These are phyloP conservation scores for Stegana nigrithorax DNA, from an alignment of 2,888 invertebrate genomes.

Conservation along the genomic window DNA sequence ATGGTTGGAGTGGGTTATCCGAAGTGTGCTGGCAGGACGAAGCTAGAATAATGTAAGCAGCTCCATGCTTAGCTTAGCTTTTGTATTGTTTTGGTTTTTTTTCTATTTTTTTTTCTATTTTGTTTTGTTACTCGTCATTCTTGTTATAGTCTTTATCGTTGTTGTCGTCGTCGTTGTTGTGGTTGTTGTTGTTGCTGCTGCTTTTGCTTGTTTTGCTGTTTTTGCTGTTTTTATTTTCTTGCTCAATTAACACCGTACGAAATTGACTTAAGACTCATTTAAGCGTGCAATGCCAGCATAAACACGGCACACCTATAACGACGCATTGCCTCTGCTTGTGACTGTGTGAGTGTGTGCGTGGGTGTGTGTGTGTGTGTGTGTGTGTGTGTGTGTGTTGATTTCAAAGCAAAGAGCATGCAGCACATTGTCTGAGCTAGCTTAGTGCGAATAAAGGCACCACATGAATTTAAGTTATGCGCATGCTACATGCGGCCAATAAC, in stretches of 20 bases:
- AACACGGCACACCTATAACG: neutral
- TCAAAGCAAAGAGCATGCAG: neutral
- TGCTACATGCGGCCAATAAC: neutral
- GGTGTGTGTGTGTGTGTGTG: neutral
- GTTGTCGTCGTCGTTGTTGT: too few relatives aligned
- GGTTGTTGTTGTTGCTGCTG: neutral
- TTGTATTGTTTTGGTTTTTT: too few relatives aligned
- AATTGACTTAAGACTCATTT: conserved; percentile 55
- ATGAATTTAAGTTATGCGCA: conserved; percentile 12
- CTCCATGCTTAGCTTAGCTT: too few relatives aligned
- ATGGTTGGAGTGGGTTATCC: too few relatives aligned
- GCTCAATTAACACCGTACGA: conserved; percentile 56
- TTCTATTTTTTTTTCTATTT: too few relatives aligned
- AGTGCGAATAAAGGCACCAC: conserved; percentile 3
- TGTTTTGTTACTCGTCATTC: too few relatives aligned
- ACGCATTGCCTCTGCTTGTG: neutral
- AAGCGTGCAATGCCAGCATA: conserved; percentile 41
- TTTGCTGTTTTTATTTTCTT: conserved; percentile 24
- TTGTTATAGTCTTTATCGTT: too few relatives aligned
- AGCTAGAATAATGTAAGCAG: too few relatives aligned
- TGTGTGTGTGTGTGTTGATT: neutral
- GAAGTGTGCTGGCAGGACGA: too few relatives aligned
- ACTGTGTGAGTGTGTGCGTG: neutral
- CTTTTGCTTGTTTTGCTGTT: neutral
- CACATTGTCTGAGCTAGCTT: neutral